phyloP scores from a whole-genome alignment of 2,797 vertebrate species.

The Geotrypetes seraphini region DNA sequence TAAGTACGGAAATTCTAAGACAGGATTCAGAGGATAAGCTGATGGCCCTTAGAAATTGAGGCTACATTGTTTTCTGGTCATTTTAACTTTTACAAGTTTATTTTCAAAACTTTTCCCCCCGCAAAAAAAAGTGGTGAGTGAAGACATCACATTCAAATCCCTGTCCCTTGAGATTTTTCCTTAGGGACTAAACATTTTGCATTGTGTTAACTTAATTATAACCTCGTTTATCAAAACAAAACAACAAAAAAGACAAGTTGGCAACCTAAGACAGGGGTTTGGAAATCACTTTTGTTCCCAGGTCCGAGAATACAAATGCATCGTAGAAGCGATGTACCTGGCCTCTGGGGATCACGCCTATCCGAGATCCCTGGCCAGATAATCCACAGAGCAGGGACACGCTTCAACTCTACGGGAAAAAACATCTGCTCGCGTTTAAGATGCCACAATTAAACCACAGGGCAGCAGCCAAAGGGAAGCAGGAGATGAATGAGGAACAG shows the following conservation, averaged over 20 bases:
- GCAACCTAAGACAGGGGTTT: conserved; percentile 35
- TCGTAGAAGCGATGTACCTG: conserved; percentile 53
- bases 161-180: too few species aligned
- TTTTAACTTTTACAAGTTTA: too few species aligned
- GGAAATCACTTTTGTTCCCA: conserved; percentile 41
- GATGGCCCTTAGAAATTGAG: too few species aligned
- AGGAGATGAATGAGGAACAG: conserved; percentile 37
- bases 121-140: too few species aligned
- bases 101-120: too few species aligned
- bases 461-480: conserved; percentile 41
- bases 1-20: too few species aligned
- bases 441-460: conserved; percentile 27
- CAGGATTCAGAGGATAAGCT: too few species aligned
- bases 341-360: conserved; percentile 45
- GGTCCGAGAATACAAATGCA: conserved; percentile 38
- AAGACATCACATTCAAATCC: too few species aligned
- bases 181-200: conserved; percentile 29
- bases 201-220: conserved; percentile 43
- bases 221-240: too few species aligned
- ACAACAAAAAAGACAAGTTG: too few species aligned
- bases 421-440: conserved; percentile 50
- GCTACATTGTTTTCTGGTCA: too few species aligned
- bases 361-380: conserved; percentile 53
- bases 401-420: conserved; percentile 49
- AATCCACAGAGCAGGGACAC: conserved; percentile 41